Evolutionary conservation across 2,113 vertebrate genomes (phyloP).

Genomic region (Campylomormyrus numenius): DNA sequence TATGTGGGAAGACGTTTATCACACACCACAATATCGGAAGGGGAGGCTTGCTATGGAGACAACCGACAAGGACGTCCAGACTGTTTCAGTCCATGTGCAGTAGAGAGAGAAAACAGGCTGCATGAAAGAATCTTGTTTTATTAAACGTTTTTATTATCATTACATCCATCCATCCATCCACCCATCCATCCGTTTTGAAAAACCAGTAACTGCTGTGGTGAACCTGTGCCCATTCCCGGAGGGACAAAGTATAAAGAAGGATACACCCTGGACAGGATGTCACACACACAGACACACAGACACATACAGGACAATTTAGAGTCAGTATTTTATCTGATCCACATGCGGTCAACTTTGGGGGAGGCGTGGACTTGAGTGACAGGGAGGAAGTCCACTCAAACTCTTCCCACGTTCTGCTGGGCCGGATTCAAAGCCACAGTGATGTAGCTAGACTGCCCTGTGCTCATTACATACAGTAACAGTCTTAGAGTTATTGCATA

Average conservation of each 20-base stretch:
- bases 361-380: background rate
- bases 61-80: background rate
- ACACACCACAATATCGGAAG: constrained; percentile 29
- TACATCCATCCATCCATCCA: background rate
- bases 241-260: background rate
- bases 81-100: background rate
- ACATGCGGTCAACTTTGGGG: background rate
- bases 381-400: background rate
- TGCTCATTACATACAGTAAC: background rate
- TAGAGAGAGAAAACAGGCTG: background rate
- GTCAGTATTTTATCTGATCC: background rate
- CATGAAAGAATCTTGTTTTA: background rate
- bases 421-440: background rate
- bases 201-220: background rate
- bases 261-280: background rate
- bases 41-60: constrained; percentile 7
- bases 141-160: background rate
- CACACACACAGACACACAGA: background rate
- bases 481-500: background rate
- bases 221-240: background rate
- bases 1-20: constrained; percentile 38
- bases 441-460: background rate
- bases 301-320: background rate
- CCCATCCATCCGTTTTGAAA: background rate
- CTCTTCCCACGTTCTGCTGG: background rate